Evolutionary conservation across 1,140 invertebrate genomes (phyloP).

Genomic region (Heliconius nattereri): DNA sequence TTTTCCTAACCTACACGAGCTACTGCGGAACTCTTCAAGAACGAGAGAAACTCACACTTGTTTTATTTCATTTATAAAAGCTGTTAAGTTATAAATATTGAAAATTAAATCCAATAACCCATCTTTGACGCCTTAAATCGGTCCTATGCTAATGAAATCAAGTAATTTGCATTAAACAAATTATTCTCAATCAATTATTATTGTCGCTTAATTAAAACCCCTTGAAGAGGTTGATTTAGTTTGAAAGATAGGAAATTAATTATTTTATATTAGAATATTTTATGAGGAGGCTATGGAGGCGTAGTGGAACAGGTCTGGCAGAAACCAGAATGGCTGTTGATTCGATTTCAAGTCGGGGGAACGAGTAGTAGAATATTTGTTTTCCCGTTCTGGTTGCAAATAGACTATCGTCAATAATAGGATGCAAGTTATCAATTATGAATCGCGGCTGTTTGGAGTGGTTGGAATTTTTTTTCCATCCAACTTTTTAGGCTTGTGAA

Average conservation of each 20-base stretch:
- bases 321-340: no score
- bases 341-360: no score
- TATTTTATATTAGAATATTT: not conserved
- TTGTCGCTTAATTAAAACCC: not conserved
- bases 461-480: not conserved
- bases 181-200: slow-evolving; percentile 1
- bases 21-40: no score
- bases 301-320: no score
- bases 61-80: no score
- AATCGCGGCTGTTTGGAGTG: slow-evolving; percentile 7
- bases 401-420: not conserved
- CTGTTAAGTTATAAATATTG: no score
- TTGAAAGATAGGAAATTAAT: not conserved
- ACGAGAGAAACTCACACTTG: no score
- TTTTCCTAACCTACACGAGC: no score
- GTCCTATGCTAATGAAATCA: slow-evolving; percentile 1
- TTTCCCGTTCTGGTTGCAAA: no score
- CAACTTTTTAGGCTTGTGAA: not conserved
- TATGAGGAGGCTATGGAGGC: no score
- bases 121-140: not conserved
- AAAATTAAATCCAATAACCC: not conserved
- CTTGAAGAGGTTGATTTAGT: not conserved
- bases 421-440: slow-evolving; percentile 6
- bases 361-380: no score
- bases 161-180: not conserved